Conservation (phyloP, 2,888 invertebrate species). For the Hetaerina titia region DNA sequence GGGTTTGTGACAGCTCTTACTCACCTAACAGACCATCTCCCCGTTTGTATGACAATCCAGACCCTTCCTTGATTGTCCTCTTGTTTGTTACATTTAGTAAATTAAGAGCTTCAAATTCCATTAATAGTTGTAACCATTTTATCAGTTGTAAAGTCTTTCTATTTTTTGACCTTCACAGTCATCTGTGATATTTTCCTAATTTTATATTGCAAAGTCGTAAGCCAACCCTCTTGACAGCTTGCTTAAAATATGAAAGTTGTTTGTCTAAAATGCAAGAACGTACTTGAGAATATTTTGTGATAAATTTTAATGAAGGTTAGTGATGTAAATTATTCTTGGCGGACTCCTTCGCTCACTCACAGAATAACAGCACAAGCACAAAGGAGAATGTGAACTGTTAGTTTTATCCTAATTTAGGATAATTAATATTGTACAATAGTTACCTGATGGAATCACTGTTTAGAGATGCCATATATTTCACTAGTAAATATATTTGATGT, state of each 20-base stretch:
- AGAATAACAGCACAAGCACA: not conserved
- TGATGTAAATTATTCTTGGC: not conserved
- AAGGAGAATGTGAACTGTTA: not conserved
- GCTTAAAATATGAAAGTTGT: not conserved
- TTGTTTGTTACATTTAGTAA: not conserved
- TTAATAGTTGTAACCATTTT: not conserved
- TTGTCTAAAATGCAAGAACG: not conserved
- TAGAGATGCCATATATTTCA: not conserved
- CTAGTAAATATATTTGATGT: not conserved
- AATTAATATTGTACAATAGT: not conserved
- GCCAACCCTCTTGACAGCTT: not conserved
- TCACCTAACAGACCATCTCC: constrained; percentile 71
- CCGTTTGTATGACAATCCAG: constrained; percentile 70
- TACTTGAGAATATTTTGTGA: not conserved
- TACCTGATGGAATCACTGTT: not conserved
- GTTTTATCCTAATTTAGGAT: not conserved
- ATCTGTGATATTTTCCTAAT: not conserved
- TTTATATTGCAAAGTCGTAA: not conserved
- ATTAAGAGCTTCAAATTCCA: not conserved
- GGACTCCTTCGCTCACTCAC: not conserved
- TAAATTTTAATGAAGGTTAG: constrained; percentile 4
- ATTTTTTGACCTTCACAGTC: not conserved
- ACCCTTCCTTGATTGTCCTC: not conserved
- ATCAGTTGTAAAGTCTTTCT: not conserved
- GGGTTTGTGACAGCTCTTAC: constrained; percentile 70